Base-by-base conservation (phyloP, 2,797 vertebrate genomes). In the Sebastes itinus region DNA sequence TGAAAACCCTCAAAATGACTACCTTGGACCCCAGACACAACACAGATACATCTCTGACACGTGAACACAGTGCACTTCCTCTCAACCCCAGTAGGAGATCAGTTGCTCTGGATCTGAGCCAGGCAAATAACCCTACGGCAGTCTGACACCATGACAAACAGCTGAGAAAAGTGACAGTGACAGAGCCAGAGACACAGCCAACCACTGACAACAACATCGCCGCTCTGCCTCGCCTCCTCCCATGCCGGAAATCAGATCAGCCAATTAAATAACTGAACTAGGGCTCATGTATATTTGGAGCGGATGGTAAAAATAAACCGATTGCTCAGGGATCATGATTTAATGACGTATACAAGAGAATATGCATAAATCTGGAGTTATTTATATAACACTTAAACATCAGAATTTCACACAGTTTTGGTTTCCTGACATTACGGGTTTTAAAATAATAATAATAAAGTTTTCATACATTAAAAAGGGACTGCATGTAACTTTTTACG, bases 231-330 rank as follows among this genome's bases (percentile, higher is more conserved):
- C 59, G 3, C 61, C 62, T 22, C 66, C 46, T 75, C 67, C 62
- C 54, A 60, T 32, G 61, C 35, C 22, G 7, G 84, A 86, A 88
- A 92, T 80, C 64, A 89, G 89, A 92, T 90, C 89, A 84, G 78
- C 89, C 84, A 84, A 89, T 89, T 82, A 83, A 82, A 67, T 80
- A 46, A 83, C 71, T 83, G 75, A 91, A 87, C 65, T 68, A 58
- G 88, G 85, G 9, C 87, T 85, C 0, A 2, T 28, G 60, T 83
- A 87, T 87, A 91, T 93, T 84, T 90, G 82, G 83, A 94, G 72
- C 69, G 9, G 22, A 35, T 6, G 60, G 60, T 93, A 92, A 92
- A 95, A 91, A 92, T 91, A 93, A 87, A 83, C 42, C 63, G 0
- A 58, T 2, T 1, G 25, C 80, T 78, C 63, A 74, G 75, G 49